A percentile compares a stretch with the other conserved stretches of the same genome.
These are phyloP conservation scores for Actinemys pallida DNA, from an alignment of 2,113 vertebrate genomes.

Conservation along the genomic window DNA sequence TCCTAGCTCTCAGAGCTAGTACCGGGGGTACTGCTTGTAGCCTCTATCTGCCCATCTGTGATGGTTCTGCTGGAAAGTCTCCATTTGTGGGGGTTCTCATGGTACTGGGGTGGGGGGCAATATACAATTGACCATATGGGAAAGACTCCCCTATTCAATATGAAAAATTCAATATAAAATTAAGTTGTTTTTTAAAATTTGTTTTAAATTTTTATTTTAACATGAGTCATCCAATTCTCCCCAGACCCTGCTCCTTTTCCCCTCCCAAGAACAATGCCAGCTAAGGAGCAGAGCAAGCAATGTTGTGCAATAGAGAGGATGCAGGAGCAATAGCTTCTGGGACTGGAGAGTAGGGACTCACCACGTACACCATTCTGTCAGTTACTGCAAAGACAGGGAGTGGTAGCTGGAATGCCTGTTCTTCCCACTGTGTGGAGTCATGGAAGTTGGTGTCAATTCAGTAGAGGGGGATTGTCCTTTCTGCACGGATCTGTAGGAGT, in stretches of 20 bases:
- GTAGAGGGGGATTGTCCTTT: background rate
- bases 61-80: slow-evolving; percentile 38
- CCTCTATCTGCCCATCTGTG: background rate
- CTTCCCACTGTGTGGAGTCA: background rate
- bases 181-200: slow-evolving; percentile 27
- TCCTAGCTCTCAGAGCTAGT: background rate
- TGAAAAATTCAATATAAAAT: slow-evolving; percentile 31
- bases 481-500: background rate
- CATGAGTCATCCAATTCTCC: background rate
- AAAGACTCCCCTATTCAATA: background rate
- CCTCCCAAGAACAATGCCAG: accelerated
- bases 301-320: background rate
- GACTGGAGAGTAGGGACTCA: background rate
- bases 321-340: background rate
- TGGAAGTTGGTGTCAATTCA: background rate
- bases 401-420: background rate
- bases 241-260: background rate
- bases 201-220: slow-evolving; percentile 35
- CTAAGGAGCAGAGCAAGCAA: background rate
- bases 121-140: slow-evolving; percentile 56
- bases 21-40: background rate
- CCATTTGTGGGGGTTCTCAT: slow-evolving; percentile 53
- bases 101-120: background rate
- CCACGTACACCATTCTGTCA: background rate
- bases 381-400: background rate